Evolutionary conservation across 2,888 invertebrate genomes (phyloP), one percentile per base, ranked within the genome.

Genomic region (Limulus polyphemus): DNA sequence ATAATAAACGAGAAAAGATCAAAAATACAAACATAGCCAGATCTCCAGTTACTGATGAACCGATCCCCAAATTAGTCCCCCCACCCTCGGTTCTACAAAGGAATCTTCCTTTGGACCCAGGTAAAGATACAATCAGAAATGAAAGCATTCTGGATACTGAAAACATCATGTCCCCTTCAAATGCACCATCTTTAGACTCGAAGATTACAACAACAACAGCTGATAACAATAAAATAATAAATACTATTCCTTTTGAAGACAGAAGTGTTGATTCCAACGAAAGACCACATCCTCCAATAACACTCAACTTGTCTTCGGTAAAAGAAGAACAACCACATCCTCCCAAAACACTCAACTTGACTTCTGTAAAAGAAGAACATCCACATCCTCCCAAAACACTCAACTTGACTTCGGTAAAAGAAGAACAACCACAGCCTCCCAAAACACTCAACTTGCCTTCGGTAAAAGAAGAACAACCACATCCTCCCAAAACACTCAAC

Each of bases 131-230:
- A 56, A 62, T 65, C 57, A 66, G 64, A 9, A 62, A 65, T 49
- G 65, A 64, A 11, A 83, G 82, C 74, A 76, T 83, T 67, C 78
- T 83, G 64, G 85, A 83, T 73, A 81, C 81, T 62, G 84, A 82
- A 69, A 83, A 65, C 17, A 46, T 60, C 32, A 17, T 55, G 14
- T 32, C 1, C 32, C 32, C 32, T 32, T 32, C 3, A 7, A 1
- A 2, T 32, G 32, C 32, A 32, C 32, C 32, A 32, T 32, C 32
- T 32, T 1, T 32, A 32, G 32, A 32, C 2, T 32, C 7, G 32
- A 32, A 32, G 32, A 32, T 32, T 7, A 32, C 58, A 4, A 17
- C 58, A 4, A 17, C 52, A 7, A 48, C 47, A 10, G 13, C 59
- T 14, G 32, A 12, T 14, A 14, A 32, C 32, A 32, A 32, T 32